A percentile compares a stretch with the other conserved stretches of the same genome.
Evolutionary conservation across 2,797 vertebrate species (phyloP).

Genomic region (Poeciliopsis gracilis): DNA sequence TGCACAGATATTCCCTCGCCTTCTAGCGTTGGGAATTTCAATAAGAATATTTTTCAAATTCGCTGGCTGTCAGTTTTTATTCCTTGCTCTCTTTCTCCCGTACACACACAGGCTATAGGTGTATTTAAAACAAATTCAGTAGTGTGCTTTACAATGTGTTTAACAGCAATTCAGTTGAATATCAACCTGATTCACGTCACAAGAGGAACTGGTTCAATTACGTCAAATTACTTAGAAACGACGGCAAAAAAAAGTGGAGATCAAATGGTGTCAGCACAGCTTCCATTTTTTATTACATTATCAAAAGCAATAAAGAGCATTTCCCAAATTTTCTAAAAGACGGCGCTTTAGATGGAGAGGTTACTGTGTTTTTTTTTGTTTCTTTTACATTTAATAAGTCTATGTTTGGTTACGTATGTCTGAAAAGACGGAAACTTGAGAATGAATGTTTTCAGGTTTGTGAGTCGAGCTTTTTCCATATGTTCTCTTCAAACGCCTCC

Average conservation of each 20-base stretch:
- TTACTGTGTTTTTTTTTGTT: neutral
- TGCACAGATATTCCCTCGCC: neutral
- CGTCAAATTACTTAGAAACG: neutral
- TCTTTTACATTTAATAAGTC: neutral
- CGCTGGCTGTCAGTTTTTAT: neutral
- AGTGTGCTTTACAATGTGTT: neutral
- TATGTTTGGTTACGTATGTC: neutral
- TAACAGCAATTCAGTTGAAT: neutral
- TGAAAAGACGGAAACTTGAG: neutral
- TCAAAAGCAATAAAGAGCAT: neutral
- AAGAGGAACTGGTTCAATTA: neutral
- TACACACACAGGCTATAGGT: neutral
- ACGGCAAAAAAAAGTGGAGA: neutral
- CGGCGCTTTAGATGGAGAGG: too few relatives aligned
- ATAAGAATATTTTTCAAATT: neutral
- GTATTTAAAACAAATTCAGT: too few relatives aligned
- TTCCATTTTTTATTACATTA: neutral
- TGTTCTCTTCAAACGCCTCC: neutral
- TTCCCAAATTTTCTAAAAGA: neutral
- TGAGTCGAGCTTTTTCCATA: conserved; percentile 1
- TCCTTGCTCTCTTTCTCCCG: neutral
- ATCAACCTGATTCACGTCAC: neutral
- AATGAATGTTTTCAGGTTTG: neutral
- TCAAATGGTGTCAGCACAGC: neutral
- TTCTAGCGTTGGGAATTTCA: neutral